Evolutionary conservation across 2,888 invertebrate genomes (phyloP).

Genomic region (Acrobasis consociella): DNA sequence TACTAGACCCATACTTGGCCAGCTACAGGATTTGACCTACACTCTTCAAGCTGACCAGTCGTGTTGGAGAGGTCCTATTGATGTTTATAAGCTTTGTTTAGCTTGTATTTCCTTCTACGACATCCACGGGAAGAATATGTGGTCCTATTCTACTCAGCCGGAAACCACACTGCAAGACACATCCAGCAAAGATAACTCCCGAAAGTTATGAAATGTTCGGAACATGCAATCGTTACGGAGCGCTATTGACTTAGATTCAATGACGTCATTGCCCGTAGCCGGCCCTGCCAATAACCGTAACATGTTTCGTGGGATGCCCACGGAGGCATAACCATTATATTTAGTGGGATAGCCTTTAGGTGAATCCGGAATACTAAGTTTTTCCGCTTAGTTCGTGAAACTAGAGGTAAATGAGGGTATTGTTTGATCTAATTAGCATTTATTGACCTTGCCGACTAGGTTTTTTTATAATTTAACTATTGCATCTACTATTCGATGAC

Average conservation of each 20-base stretch:
- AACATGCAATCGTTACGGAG: constrained; percentile 57
- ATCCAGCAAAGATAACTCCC: constrained; percentile 38
- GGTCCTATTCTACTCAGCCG: too few relatives aligned
- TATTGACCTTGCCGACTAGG: neutral
- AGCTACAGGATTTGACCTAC: too few relatives aligned
- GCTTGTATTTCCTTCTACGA: too few relatives aligned
- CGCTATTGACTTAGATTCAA: constrained; percentile 65
- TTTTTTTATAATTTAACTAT: neutral
- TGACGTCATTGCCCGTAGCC: constrained; percentile 48
- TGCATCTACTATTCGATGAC: too few relatives aligned
- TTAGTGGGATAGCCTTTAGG: constrained; percentile 1
- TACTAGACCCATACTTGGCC: too few relatives aligned
- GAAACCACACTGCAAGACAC: too few relatives aligned
- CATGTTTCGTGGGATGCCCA: constrained; percentile 15
- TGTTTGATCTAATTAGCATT: constrained; percentile 9
- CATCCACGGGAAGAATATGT: too few relatives aligned
- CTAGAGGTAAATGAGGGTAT: constrained; percentile 6
- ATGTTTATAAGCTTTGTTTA: too few relatives aligned
- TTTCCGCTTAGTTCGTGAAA: constrained; percentile 10
- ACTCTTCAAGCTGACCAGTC: too few relatives aligned
- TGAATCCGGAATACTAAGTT: neutral
- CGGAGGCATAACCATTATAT: constrained; percentile 9
- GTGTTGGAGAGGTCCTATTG: too few relatives aligned
- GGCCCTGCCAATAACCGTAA: constrained; percentile 24
- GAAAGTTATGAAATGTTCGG: constrained; percentile 64